A percentile compares a stretch with the other conserved stretches of the same genome.
Conservation (phyloP, 1,140 invertebrate genomes). For the Conus ventricosus region DNA sequence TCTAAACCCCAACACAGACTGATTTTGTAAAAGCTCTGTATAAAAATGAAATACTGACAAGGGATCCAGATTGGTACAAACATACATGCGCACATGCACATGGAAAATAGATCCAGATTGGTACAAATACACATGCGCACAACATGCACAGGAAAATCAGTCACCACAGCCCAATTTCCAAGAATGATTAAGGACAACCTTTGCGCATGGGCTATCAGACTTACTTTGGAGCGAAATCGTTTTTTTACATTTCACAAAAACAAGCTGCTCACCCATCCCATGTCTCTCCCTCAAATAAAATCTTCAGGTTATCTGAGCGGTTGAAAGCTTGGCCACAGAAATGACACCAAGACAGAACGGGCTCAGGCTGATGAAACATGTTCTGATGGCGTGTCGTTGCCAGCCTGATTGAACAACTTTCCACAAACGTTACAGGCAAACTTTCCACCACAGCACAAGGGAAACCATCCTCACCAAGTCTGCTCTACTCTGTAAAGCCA, state of each 20-base stretch:
- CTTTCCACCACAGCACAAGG: not conserved
- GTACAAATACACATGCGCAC: too few species aligned
- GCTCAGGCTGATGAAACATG: not conserved
- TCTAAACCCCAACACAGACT: too few species aligned
- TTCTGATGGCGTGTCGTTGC: constrained; percentile 16
- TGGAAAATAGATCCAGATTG: too few species aligned
- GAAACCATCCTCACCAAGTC: not conserved
- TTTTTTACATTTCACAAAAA: constrained; percentile 5
- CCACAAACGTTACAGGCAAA: constrained; percentile 1
- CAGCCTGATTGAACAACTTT: constrained; percentile 13
- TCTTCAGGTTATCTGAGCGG: constrained; percentile 14
- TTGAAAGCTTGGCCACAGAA: constrained; percentile 11
- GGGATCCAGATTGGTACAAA: too few species aligned
- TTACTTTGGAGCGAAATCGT: constrained; percentile 1
- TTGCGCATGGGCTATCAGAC: not conserved
- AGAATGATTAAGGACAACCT: not conserved
- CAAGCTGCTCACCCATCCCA: constrained; percentile 25
- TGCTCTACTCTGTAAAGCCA: constrained; percentile 16
- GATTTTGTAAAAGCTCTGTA: too few species aligned
- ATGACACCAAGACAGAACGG: not conserved
- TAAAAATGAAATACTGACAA: too few species aligned
- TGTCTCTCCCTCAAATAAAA: constrained; percentile 26
- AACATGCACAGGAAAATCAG: too few species aligned
- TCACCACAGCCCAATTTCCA: too few species aligned
- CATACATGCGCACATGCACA: too few species aligned